Base-by-base conservation (phyloP, 2,888 invertebrate species). In the Trilocha varians region DNA sequence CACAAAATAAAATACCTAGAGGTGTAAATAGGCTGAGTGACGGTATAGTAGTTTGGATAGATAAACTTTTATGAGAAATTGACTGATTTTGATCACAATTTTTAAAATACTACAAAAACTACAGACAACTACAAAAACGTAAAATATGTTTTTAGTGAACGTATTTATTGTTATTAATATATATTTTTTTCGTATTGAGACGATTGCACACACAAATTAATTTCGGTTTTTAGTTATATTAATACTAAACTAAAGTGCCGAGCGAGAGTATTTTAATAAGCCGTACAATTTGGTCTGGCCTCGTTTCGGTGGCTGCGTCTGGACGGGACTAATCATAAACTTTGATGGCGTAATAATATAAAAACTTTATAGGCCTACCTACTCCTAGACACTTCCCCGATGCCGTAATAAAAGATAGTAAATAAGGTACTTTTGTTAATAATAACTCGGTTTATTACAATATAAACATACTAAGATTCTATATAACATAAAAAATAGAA, bases 301-400 rank as follows among this genome's bases (percentile, higher is more conserved):
- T 49, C 51, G 41, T 48, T 53, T 48, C 40, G 40, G 47, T 46
- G 44, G 43, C 46, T 46, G 39, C 34, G 40, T 33, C 50, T 56
- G 59, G 49, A 40, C 47, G 46, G 48, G 47, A 50, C 55, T 52
- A 52, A 59, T 62, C 60, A 58, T 58, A 62, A 62, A 60, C 45
- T 55, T 62, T 60, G 50, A 57, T 59, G 52, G 49, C 42, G 47
- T 52, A 59, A 60, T 62, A 60, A 58, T 49, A 58, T 62, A 59
- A 60, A 57, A 62, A 52, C 50, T 60, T 62, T 59, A 62, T 57
- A 51, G 50, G 51, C 39, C 43, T 44, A 41, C 47, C 40, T 44
- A 46, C 46, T 45, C 41, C 32, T 46, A 48, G 42, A 46, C 52
- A 49, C 51, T 55, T 53, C 41, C 41, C 50, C 42, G 36, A 49